These are phyloP conservation scores for Limonius californicus DNA, from an alignment of 1,140 invertebrate species.

Conservation along the genomic window DNA sequence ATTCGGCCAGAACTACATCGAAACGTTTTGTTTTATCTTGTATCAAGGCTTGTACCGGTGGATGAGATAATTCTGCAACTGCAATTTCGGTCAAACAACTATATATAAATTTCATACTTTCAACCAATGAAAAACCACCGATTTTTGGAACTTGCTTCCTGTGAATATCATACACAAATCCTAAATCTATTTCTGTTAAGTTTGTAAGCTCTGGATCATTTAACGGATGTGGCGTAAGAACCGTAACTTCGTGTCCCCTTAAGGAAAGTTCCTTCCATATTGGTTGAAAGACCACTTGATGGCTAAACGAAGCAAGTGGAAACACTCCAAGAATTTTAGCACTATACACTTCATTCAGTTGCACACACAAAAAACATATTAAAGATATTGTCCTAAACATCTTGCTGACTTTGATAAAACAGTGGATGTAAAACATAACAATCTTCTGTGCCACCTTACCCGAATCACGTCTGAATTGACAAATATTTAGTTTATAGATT, in stretches of 20 bases:
- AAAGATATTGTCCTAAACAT: too few species aligned
- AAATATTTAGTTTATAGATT: too few species aligned
- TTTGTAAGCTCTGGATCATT: conserved; percentile 35
- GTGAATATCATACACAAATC: conserved; percentile 17
- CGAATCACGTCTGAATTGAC: too few species aligned
- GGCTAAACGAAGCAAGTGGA: conserved; percentile 11
- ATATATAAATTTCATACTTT: conserved; percentile 1
- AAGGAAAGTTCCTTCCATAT: conserved; percentile 30
- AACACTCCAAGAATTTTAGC: conserved; percentile 17
- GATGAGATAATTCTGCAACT: conserved; percentile 18
- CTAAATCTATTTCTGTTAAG: conserved; percentile 40
- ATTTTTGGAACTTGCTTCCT: conserved; percentile 1
- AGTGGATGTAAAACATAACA: too few species aligned
- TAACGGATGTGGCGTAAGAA: conserved; percentile 43
- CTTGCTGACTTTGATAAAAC: too few species aligned
- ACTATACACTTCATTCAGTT: too few species aligned
- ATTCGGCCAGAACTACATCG: conserved; percentile 30
- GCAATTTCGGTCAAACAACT: neutral
- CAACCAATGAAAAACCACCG: neutral
- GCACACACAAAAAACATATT: too few species aligned
- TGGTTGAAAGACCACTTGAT: conserved; percentile 14
- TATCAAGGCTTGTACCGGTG: conserved; percentile 28
- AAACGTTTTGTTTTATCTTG: conserved; percentile 19
- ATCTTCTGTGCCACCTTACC: too few species aligned
- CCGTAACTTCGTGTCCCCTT: conserved; percentile 45